Evolutionary conservation across 2,113 vertebrate species (phyloP), one percentile per base, ranked within the genome.

Genomic region (Panthera leo): DNA sequence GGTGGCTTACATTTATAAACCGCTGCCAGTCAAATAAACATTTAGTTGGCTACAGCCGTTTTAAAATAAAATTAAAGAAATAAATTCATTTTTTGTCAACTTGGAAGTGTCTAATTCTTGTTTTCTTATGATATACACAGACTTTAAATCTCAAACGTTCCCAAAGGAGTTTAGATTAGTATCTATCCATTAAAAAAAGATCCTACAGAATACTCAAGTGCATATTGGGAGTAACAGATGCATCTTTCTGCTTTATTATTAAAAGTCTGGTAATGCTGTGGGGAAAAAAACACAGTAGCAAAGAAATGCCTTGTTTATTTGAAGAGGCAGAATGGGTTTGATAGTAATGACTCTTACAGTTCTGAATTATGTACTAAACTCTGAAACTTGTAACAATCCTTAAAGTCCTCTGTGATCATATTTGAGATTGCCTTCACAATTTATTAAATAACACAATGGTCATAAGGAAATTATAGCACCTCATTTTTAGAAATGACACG

Each of bases 11-110:
- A 68, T 90, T 95, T 90, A 96, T 51, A 90, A 80, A 90, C 67
- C n/a, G 79, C 1, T 7, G 9, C 13, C 10, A 96, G n/a, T 3
- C 73, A 21, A 87, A 89, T 84, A 85, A 67, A 89, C 68, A 95
- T 58, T 96, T 73, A 84, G 19, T 61, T 63, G 45, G 16, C 19
- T 71, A 39, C 1, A 61, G 61, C 73, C 36, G 48, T 65, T 87
- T 55, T 27, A 94, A 89, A 85, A 76, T 92, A 85, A 91, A 95
- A 48, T 39, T 91, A 39, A 82, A 45, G 51, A 51, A 76, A 82
- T 53, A 84, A 96, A 91, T 42, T 85, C 51, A 68, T 86, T 95
- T 97, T 94, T 94, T 90, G 88, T 70, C 39, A 87, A 63, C 27
- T 58, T 90, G 1, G 16, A 23, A 92, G 42, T 10, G 21, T 85